These are phyloP conservation scores for Formica selysi DNA, from an alignment of 1,140 invertebrate species.

Conservation along the genomic window DNA sequence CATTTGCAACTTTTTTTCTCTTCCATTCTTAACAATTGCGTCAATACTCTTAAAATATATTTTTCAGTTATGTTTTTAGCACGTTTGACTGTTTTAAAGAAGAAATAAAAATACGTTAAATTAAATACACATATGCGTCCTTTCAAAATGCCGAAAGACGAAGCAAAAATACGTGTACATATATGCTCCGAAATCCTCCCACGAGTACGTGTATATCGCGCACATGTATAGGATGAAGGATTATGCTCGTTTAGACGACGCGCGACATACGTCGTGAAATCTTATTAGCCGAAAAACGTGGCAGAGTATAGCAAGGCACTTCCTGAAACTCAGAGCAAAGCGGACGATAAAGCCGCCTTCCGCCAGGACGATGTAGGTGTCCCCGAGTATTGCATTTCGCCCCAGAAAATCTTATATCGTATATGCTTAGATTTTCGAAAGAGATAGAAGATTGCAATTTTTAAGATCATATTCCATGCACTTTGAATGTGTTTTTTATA, in stretches of 20 bases:
- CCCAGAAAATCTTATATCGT: constrained; percentile 36
- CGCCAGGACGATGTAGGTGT: constrained; percentile 32
- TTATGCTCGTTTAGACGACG: constrained; percentile 59
- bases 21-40: not conserved
- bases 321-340: constrained; percentile 19
- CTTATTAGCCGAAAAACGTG: constrained; percentile 72
- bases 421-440: constrained; percentile 40
- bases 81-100: not conserved
- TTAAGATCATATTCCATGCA: not conserved
- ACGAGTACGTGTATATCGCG: constrained; percentile 16
- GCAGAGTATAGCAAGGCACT: constrained; percentile 13
- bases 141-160: not conserved
- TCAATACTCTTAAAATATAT: not conserved
- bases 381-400: constrained; percentile 42
- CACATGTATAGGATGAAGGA: constrained; percentile 71
- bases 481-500: not conserved
- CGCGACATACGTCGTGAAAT: constrained; percentile 52
- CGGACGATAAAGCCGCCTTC: constrained; percentile 31
- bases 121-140: constrained; percentile 14
- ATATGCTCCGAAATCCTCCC: constrained; percentile 59
- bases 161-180: constrained; percentile 19
- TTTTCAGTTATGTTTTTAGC: not conserved
- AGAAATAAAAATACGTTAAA: not conserved
- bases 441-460: constrained; percentile 45
- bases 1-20: not conserved